Percentiles rank a stretch among this genome's conserved stretches.
phyloP scores from a whole-genome alignment of 2,797 vertebrate genomes.

The Centroberyx gerrardi region DNA sequence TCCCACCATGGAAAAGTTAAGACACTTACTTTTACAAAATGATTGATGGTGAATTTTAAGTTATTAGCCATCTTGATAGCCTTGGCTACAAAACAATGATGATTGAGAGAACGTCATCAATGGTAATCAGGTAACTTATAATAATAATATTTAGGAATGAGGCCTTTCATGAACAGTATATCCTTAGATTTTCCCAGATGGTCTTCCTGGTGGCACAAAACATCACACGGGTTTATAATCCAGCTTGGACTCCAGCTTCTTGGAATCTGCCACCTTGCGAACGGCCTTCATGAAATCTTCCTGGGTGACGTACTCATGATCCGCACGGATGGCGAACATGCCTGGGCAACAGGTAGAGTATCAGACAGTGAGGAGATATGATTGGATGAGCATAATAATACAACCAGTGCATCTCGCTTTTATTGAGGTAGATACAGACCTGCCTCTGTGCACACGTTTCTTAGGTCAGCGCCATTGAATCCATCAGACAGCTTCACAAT shows the following conservation, averaged over 20 bases:
- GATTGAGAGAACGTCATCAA: neutral
- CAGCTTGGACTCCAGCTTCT: slow-evolving; percentile 91
- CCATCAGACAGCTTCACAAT: slow-evolving; percentile 93
- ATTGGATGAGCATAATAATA: neutral
- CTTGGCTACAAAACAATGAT: too few species aligned
- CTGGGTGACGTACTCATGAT: slow-evolving; percentile 91
- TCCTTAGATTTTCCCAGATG: neutral
- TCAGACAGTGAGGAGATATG: neutral
- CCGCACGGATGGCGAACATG: slow-evolving; percentile 92
- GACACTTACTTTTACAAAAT: too few species aligned
- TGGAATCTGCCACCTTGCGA: slow-evolving; percentile 89
- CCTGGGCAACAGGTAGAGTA: slow-evolving; percentile 65
- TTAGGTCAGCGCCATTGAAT: slow-evolving; percentile 92
- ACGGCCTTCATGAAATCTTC: slow-evolving; percentile 93
- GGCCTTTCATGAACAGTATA: neutral
- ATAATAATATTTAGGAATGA: neutral
- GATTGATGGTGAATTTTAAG: too few species aligned
- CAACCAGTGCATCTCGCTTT: too few species aligned
- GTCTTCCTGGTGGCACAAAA: slow-evolving; percentile 5
- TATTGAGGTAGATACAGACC: slow-evolving; percentile 66
- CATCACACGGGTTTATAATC: slow-evolving; percentile 90
- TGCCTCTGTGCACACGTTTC: slow-evolving; percentile 94
- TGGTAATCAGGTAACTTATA: neutral
- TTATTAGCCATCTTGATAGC: too few species aligned
- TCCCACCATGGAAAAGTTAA: neutral